A percentile compares a stretch with the other conserved stretches of the same genome.
phyloP scores from a whole-genome alignment of 2,888 invertebrate species.

The Microctonus hyperodae region DNA sequence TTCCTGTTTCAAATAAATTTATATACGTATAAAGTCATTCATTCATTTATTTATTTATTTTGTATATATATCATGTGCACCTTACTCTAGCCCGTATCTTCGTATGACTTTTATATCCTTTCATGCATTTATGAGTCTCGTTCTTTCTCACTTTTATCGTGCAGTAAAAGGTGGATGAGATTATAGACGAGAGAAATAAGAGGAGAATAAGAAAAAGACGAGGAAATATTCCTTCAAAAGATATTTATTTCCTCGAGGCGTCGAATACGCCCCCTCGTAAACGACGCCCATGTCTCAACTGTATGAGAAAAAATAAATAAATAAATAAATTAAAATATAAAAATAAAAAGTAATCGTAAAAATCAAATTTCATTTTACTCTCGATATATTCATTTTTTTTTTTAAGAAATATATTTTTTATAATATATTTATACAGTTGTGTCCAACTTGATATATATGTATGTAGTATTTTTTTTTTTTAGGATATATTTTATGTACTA shows the following conservation, averaged over 20 bases:
- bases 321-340: background rate
- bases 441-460: background rate
- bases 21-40: background rate
- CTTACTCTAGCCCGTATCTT: conserved; percentile 16
- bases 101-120: conserved; percentile 24
- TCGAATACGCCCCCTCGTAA: conserved; percentile 28
- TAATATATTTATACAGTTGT: background rate
- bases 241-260: conserved; percentile 28
- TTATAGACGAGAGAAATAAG: background rate
- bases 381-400: conserved; percentile 10
- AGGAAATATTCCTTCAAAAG: conserved; percentile 21
- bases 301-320: conserved; percentile 2
- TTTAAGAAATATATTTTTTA: background rate
- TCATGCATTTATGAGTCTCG: conserved; percentile 24
- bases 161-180: background rate
- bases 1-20: conserved; percentile 2
- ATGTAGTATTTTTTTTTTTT: too few species aligned
- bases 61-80: background rate
- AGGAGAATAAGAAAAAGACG: background rate
- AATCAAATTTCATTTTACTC: conserved; percentile 12
- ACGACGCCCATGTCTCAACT: conserved; percentile 6
- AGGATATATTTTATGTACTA: background rate
- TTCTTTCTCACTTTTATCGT: background rate
- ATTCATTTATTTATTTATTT: background rate
- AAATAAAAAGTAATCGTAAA: background rate